Conservation (phyloP, 2,797 vertebrate genomes). For the Parambassis ranga region DNA sequence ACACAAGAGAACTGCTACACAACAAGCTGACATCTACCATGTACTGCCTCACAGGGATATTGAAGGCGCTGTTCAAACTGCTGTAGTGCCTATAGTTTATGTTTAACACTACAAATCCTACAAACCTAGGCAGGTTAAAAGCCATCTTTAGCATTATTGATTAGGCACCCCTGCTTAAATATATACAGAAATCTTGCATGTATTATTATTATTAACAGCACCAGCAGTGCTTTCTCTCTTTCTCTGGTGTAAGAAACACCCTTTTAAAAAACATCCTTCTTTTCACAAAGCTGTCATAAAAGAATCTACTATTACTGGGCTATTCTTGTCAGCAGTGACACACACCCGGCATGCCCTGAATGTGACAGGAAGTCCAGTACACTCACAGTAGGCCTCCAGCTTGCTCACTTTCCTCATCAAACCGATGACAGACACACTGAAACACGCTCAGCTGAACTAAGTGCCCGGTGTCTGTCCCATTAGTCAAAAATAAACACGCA, state of each 20-base stretch:
- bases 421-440: constrained; percentile 53
- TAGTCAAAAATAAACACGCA: constrained; percentile 70
- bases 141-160: too few species aligned
- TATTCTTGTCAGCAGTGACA: constrained; percentile 1
- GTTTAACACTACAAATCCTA: too few species aligned
- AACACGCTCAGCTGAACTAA: constrained; percentile 38
- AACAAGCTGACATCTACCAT: too few species aligned
- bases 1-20: too few species aligned
- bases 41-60: too few species aligned
- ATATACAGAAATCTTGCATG: neutral
- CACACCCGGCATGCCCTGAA: constrained; percentile 1
- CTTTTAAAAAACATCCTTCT: neutral
- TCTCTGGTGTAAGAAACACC: neutral
- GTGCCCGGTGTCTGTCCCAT: constrained; percentile 57
- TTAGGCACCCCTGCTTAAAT: too few species aligned
- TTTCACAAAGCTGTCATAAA: constrained; percentile 19
- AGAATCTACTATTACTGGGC: constrained; percentile 1
- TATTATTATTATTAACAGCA: neutral
- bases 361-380: constrained; percentile 43
- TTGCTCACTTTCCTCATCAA: constrained; percentile 34
- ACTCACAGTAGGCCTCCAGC: constrained; percentile 21
- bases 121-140: too few species aligned
- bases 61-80: too few species aligned
- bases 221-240: neutral
- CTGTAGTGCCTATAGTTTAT: too few species aligned